phyloP scores from a whole-genome alignment of 2,888 invertebrate genomes.

The Amiota communis region DNA sequence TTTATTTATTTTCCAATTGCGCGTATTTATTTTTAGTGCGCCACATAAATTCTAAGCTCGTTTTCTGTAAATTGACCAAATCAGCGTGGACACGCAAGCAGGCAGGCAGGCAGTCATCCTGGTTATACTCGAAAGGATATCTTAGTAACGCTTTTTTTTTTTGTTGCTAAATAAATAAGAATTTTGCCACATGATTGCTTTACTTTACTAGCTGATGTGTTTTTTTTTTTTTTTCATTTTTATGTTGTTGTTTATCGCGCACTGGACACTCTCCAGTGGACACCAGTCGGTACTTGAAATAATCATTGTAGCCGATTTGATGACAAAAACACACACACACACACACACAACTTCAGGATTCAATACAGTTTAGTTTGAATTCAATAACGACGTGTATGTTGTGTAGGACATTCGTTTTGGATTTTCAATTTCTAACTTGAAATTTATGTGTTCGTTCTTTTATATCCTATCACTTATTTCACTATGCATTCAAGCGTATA shows the following conservation, averaged over 20 bases:
- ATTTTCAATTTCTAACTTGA: conserved; percentile 40
- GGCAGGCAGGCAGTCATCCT: too few relatives aligned
- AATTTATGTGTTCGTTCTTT: conserved; percentile 56
- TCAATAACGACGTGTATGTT: too few relatives aligned
- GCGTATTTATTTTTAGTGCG: conserved; percentile 24
- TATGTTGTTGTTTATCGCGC: conserved; percentile 62
- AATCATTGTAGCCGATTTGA: not conserved
- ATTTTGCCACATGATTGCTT: conserved; percentile 58
- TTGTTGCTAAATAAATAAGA: conserved; percentile 56
- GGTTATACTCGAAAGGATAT: conserved; percentile 30
- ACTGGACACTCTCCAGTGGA: conserved; percentile 40
- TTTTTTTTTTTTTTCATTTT: conserved; percentile 48
- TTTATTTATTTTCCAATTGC: conserved; percentile 51
- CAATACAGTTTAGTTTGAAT: not conserved
- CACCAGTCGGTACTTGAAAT: conserved; percentile 49
- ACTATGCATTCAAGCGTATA: conserved; percentile 59
- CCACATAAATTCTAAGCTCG: conserved; percentile 27
- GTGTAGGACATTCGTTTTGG: not conserved
- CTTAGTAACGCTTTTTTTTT: conserved; percentile 40
- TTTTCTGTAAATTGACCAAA: conserved; percentile 21
- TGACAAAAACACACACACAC: conserved; percentile 30
- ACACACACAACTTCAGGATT: conserved; percentile 19
- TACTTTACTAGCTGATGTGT: not conserved
- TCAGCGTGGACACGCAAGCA: not conserved
- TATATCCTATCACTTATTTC: conserved; percentile 50